Evolutionary conservation across 2,888 invertebrate species (phyloP).

Genomic region (Rhyacophila evoluta): DNA sequence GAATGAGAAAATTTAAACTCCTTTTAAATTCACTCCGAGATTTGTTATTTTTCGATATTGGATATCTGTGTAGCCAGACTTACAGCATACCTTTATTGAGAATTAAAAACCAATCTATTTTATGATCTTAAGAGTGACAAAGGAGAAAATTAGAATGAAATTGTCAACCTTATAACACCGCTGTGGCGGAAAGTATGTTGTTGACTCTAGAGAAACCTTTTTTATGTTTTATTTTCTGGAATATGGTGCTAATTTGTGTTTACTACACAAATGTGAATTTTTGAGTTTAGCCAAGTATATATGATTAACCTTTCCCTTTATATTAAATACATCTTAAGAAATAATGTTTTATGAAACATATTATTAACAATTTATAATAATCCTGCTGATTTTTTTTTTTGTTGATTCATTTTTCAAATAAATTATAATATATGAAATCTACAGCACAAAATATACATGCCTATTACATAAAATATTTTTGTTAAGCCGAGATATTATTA

Average conservation of each 20-base stretch:
- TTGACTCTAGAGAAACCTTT: conserved; percentile 17
- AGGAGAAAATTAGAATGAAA: conserved; percentile 1
- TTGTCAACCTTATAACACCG: not conserved
- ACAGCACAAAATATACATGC: conserved; percentile 50
- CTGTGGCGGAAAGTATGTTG: not conserved
- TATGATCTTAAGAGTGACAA: not conserved
- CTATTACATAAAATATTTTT: conserved; percentile 50
- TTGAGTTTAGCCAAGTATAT: conserved; percentile 44
- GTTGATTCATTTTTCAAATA: conserved; percentile 17
- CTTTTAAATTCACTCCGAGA: not conserved
- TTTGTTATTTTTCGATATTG: not conserved
- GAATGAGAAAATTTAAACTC: not conserved
- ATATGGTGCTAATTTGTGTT: conserved; percentile 55
- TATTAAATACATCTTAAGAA: conserved; percentile 31
- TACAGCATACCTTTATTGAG: conserved; percentile 32
- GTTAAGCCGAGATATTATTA: conserved; percentile 47
- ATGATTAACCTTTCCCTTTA: conserved; percentile 42
- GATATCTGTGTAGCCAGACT: conserved; percentile 34
- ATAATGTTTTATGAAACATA: conserved; percentile 35
- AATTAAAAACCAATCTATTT: conserved; percentile 25
- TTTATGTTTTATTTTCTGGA: conserved; percentile 52
- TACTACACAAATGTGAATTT: conserved; percentile 38
- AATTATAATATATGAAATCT: conserved; percentile 9
- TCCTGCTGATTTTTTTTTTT: conserved; percentile 27
- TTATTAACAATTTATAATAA: conserved; percentile 32